Percentiles rank a stretch among this genome's conserved stretches.
Evolutionary conservation across 1,140 invertebrate genomes (phyloP).

Genomic region (Diabrotica undecimpunctata): DNA sequence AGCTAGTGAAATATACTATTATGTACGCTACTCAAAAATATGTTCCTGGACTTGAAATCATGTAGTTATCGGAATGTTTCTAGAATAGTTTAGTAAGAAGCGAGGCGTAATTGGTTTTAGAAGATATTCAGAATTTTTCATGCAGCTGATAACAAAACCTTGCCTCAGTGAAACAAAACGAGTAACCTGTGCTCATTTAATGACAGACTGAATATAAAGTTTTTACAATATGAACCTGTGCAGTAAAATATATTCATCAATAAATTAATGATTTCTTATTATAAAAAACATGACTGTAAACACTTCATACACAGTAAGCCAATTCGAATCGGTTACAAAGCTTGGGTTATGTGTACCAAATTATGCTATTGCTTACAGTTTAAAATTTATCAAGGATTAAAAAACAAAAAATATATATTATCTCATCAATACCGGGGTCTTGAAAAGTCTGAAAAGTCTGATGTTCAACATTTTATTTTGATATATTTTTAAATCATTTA

Average conservation of each 20-base stretch:
- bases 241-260: background rate
- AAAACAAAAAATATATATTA: too few relatives aligned
- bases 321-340: too few relatives aligned
- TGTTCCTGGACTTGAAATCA: background rate
- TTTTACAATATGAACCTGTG: slow-evolving; percentile 6
- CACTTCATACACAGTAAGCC: too few relatives aligned
- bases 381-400: too few relatives aligned
- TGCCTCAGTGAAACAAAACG: background rate
- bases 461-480: too few relatives aligned
- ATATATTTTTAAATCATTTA: too few relatives aligned
- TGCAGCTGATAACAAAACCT: slow-evolving; percentile 8
- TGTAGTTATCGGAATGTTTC: slow-evolving; percentile 7
- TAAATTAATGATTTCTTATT: slow-evolving; percentile 8
- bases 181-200: background rate
- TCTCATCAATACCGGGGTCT: too few relatives aligned
- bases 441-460: too few relatives aligned
- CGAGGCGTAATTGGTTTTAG: slow-evolving; percentile 11
- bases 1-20: background rate
- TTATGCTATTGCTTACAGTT: too few relatives aligned
- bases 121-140: slow-evolving; percentile 11
- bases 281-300: too few relatives aligned
- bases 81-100: background rate
- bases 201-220: slow-evolving; percentile 4
- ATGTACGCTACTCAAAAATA: too few relatives aligned
- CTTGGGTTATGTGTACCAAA: too few relatives aligned